phyloP scores from a whole-genome alignment of 2,113 vertebrate genomes.

The Mus pahari region DNA sequence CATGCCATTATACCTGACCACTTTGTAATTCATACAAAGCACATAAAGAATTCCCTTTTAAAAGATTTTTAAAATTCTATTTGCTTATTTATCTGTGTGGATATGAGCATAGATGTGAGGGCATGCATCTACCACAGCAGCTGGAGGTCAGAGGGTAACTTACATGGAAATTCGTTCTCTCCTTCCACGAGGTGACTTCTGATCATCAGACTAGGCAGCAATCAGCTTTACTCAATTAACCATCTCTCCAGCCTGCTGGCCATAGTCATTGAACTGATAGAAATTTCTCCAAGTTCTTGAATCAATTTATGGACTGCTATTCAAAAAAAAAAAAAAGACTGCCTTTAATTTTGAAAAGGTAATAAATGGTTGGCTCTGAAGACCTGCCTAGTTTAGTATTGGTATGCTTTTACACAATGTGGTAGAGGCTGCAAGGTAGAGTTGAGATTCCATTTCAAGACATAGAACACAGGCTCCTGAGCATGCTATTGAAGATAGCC shows the following conservation, averaged over 20 bases:
- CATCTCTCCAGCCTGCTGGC: not conserved
- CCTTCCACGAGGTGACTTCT: not conserved
- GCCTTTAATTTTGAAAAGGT: conserved; percentile 61
- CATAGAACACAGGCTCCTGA: not conserved
- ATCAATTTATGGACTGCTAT: not conserved
- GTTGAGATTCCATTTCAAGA: not conserved
- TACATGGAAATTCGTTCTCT: not conserved
- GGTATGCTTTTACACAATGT: not conserved
- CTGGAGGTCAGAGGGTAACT: not conserved
- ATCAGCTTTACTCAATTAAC: not conserved
- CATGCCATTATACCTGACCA: no score
- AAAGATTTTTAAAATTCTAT: not conserved
- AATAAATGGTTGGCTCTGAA: conserved; percentile 23
- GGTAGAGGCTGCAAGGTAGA: not conserved
- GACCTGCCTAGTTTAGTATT: not conserved
- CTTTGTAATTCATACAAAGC: no score
- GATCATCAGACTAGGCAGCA: not conserved
- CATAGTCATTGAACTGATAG: not conserved
- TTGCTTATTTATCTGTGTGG: not conserved
- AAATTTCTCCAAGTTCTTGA: conserved; percentile 11
- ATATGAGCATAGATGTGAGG: no score
- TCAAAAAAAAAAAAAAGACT: not conserved
- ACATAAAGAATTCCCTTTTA: not conserved
- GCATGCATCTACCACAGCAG: not conserved
- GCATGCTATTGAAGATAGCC: not conserved